Percentiles rank a stretch among this genome's conserved stretches.
Conservation (phyloP, 1,140 invertebrate species). For the Cylas formicarius region DNA sequence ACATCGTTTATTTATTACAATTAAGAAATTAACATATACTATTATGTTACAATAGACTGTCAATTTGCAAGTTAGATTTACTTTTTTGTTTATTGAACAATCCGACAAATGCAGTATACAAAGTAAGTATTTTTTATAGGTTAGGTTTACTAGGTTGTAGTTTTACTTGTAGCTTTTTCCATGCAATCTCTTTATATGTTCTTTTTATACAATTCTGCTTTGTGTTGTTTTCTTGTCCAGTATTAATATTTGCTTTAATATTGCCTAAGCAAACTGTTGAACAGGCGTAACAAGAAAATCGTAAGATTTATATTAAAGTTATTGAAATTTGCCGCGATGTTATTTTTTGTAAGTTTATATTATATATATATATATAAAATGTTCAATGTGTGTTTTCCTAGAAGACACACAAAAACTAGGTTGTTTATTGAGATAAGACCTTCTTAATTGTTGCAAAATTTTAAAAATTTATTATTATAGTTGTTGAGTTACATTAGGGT, state of each 20-base stretch:
- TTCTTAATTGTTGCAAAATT: conserved; percentile 11
- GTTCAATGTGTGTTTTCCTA: conserved; percentile 30
- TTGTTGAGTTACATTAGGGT: conserved; percentile 1
- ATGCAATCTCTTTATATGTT: conserved; percentile 14
- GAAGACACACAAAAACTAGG: conserved; percentile 22
- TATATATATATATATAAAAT: too few species aligned
- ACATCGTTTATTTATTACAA: conserved; percentile 37
- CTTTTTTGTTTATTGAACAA: conserved; percentile 17
- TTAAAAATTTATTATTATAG: conserved; percentile 8
- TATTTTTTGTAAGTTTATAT: conserved; percentile 41
- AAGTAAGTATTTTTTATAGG: conserved; percentile 23
- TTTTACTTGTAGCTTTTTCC: conserved; percentile 11
- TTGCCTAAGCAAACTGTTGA: conserved; percentile 25
- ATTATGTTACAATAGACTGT: conserved; percentile 29
- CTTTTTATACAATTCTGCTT: conserved; percentile 14
- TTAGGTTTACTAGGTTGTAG: conserved; percentile 8
- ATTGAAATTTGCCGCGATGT: conserved; percentile 32
- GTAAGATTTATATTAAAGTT: conserved; percentile 25
- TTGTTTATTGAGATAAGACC: conserved; percentile 3
- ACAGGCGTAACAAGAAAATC: conserved; percentile 36
- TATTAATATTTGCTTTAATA: conserved; percentile 27
- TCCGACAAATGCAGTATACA: conserved; percentile 1
- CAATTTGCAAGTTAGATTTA: conserved; percentile 32
- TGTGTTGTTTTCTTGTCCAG: conserved; percentile 17
- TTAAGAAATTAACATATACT: conserved; percentile 14